Conservation (phyloP, 1,140 invertebrate species). For the Cyrtorhinus lividipennis region DNA sequence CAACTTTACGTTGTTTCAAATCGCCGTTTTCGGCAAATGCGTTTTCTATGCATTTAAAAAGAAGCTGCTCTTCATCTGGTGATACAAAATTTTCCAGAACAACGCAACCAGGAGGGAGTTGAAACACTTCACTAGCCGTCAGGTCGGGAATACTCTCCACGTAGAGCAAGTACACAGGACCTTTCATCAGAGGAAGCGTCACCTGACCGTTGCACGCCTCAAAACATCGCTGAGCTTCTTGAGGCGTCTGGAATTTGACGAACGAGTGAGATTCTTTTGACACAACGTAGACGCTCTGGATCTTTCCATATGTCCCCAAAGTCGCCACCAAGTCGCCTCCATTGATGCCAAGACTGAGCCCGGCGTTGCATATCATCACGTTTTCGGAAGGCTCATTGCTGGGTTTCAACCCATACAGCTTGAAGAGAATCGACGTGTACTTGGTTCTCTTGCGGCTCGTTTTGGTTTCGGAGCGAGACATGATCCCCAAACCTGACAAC, state of each 20-base stretch:
- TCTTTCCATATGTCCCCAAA: conserved; percentile 34
- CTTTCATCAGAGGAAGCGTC: conserved; percentile 36
- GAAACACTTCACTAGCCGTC: conserved; percentile 32
- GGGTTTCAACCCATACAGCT: background rate
- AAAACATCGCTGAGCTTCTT: conserved; percentile 37
- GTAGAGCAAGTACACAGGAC: conserved; percentile 48
- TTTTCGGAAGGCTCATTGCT: conserved; percentile 29
- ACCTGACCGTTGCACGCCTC: conserved; percentile 37
- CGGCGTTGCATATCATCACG: conserved; percentile 55
- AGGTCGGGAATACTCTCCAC: conserved; percentile 23
- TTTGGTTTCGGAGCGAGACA: conserved; percentile 5
- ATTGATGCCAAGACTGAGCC: conserved; percentile 52
- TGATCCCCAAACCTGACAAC: background rate
- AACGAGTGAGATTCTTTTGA: conserved; percentile 62
- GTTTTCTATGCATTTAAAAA: conserved; percentile 47
- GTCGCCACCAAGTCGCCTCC: conserved; percentile 42
- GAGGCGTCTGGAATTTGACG: conserved; percentile 37
- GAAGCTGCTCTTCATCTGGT: conserved; percentile 47
- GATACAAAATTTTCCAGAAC: conserved; percentile 60
- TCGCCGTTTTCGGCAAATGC: conserved; percentile 26
- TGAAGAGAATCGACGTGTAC: conserved; percentile 2
- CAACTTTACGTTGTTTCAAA: conserved; percentile 75
- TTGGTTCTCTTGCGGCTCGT: background rate
- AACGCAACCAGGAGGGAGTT: conserved; percentile 52
- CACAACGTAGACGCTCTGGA: conserved; percentile 46